Evolutionary conservation across 1,140 invertebrate genomes (phyloP).

Genomic region (Temnothorax curvispinosus): DNA sequence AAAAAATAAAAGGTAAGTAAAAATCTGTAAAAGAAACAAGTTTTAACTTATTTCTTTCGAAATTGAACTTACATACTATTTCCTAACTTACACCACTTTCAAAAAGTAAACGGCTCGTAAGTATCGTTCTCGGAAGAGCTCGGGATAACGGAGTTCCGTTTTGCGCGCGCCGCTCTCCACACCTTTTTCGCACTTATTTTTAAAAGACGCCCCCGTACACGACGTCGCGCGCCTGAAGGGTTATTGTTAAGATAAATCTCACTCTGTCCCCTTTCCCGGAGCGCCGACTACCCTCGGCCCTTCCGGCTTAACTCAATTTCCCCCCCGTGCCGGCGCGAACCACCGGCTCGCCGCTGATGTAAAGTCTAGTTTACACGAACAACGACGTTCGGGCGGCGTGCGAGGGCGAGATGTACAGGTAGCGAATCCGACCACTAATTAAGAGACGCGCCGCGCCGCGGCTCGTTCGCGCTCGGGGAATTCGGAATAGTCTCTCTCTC

Average conservation of each 20-base stretch:
- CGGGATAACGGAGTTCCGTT: background rate
- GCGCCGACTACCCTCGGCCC: background rate
- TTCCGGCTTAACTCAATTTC: slow-evolving; percentile 53
- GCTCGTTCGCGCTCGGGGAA: slow-evolving; percentile 51
- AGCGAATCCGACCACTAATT: slow-evolving; percentile 53
- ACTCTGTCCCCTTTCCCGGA: background rate
- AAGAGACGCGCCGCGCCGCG: slow-evolving; percentile 46
- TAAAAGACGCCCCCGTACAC: background rate
- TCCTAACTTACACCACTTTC: background rate
- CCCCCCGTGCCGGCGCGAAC: slow-evolving; percentile 17
- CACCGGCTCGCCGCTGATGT: slow-evolving; percentile 46
- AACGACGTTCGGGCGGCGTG: slow-evolving; percentile 20
- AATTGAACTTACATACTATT: background rate
- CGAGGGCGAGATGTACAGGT: slow-evolving; percentile 31
- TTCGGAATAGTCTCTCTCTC: slow-evolving; percentile 3
- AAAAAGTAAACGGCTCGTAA: background rate
- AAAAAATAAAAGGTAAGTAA: background rate
- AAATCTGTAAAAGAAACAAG: background rate
- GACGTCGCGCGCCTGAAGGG: background rate
- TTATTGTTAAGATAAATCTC: slow-evolving; percentile 58
- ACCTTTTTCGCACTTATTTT: background rate
- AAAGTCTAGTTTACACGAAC: slow-evolving; percentile 56
- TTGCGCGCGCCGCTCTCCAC: background rate
- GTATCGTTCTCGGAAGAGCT: background rate
- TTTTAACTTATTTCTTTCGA: background rate